Conservation (phyloP, 2,888 invertebrate species). For the Chalcis sispes region DNA sequence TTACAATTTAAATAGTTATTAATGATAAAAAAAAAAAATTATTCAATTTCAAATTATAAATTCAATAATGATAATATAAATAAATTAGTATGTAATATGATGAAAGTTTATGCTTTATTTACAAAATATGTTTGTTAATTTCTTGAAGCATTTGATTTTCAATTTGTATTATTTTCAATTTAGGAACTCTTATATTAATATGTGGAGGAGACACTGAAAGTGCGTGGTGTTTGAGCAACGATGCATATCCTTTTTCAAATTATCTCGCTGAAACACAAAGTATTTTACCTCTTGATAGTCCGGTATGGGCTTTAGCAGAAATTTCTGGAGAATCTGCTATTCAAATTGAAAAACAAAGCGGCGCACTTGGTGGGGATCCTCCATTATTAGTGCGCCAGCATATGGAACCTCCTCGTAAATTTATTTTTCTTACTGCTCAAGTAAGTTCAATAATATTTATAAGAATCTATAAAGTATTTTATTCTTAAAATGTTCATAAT, state of each 20-base stretch:
- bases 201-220: slow-evolving; percentile 85
- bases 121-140: too few species aligned
- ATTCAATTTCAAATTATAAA: neutral
- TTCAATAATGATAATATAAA: too few species aligned
- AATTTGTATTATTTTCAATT: too few species aligned
- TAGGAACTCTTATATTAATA: slow-evolving; percentile 84
- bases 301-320: slow-evolving; percentile 90
- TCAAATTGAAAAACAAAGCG: slow-evolving; percentile 72
- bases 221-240: slow-evolving; percentile 86
- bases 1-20: too few species aligned
- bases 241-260: slow-evolving; percentile 83
- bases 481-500: neutral
- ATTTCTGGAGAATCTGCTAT: slow-evolving; percentile 72
- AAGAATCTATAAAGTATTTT: neutral
- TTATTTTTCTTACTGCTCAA: slow-evolving; percentile 91
- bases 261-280: slow-evolving; percentile 86
- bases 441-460: slow-evolving; percentile 71
- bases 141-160: too few species aligned
- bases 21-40: neutral
- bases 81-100: too few species aligned
- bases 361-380: slow-evolving; percentile 77
- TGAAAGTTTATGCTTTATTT: too few species aligned
- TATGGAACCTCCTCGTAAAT: slow-evolving; percentile 84
- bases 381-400: slow-evolving; percentile 85
- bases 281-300: slow-evolving; percentile 88